Evolutionary conservation across 2,888 invertebrate species (phyloP).

Genomic region (Cataglyphis cursor): DNA sequence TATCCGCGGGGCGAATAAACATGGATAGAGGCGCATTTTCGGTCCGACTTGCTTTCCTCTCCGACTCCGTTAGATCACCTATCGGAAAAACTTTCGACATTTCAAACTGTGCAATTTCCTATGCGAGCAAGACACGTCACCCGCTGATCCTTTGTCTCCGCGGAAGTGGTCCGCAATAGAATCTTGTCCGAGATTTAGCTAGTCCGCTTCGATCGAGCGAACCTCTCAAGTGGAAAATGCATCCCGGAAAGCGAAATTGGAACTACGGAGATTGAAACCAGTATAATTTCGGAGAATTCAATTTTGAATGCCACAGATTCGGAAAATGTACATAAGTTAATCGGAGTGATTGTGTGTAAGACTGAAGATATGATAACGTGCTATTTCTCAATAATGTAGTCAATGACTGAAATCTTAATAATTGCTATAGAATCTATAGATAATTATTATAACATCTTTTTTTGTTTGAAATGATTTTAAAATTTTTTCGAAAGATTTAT

Average conservation of each 20-base stretch:
- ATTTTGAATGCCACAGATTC: constrained; percentile 30
- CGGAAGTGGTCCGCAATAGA: not conserved
- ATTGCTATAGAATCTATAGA: not conserved
- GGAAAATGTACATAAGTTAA: not conserved
- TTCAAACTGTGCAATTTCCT: constrained; percentile 47
- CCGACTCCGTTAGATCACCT: constrained; percentile 14
- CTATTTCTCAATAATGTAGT: not conserved
- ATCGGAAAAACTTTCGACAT: constrained; percentile 47
- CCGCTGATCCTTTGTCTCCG: constrained; percentile 27
- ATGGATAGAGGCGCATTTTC: not conserved
- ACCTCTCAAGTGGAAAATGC: constrained; percentile 38
- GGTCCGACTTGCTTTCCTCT: constrained; percentile 3
- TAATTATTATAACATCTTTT: not conserved
- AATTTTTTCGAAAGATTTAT: not conserved
- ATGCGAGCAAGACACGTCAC: constrained; percentile 39
- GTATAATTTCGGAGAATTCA: constrained; percentile 34
- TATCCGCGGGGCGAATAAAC: constrained; percentile 8
- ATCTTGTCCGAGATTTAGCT: constrained; percentile 43
- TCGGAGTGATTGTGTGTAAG: not conserved
- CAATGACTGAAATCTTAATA: not conserved
- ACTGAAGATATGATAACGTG: not conserved
- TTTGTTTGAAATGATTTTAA: not conserved
- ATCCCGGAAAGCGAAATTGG: not conserved
- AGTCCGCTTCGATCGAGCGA: constrained; percentile 32
- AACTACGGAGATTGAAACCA: constrained; percentile 15